Conservation (phyloP, 1,140 invertebrate species). For the Heliconius congener region DNA sequence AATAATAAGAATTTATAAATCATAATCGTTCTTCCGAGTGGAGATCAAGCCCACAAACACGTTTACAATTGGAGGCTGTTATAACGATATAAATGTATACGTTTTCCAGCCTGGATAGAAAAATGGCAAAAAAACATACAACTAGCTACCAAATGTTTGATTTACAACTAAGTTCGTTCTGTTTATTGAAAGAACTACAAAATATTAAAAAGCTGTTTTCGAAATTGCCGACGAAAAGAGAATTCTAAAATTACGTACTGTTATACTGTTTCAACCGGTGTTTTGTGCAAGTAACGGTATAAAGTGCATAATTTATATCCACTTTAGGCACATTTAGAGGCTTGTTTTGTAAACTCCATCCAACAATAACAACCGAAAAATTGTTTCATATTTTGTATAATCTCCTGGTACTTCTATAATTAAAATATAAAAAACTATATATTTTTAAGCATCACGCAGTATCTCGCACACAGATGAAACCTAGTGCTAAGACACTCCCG, state of each 20-base stretch:
- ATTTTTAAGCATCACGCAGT: too few relatives aligned
- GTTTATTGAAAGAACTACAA: not conserved
- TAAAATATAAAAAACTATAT: too few relatives aligned
- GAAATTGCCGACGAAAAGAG: not conserved
- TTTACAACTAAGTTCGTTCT: not conserved
- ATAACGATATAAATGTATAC: too few relatives aligned
- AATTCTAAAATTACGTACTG: not conserved
- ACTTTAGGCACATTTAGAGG: constrained; percentile 17
- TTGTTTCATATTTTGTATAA: not conserved
- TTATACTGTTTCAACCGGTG: not conserved
- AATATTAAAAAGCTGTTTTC: not conserved
- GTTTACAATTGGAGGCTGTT: too few relatives aligned
- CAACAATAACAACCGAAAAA: not conserved
- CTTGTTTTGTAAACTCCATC: not conserved
- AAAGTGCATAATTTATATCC: constrained; percentile 26
- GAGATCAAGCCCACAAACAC: too few relatives aligned
- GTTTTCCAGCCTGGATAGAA: too few relatives aligned
- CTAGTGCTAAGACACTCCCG: too few relatives aligned
- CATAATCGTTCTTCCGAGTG: too few relatives aligned
- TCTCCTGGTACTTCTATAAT: not conserved
- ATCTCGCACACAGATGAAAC: too few relatives aligned
- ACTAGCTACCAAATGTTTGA: not conserved
- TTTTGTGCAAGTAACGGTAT: not conserved
- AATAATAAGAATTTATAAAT: too few relatives aligned
- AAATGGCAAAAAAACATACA: not conserved